A percentile compares a stretch with the other conserved stretches of the same genome.
Conservation (phyloP, 2,888 invertebrate species). For the Polymixis flavicincta region DNA sequence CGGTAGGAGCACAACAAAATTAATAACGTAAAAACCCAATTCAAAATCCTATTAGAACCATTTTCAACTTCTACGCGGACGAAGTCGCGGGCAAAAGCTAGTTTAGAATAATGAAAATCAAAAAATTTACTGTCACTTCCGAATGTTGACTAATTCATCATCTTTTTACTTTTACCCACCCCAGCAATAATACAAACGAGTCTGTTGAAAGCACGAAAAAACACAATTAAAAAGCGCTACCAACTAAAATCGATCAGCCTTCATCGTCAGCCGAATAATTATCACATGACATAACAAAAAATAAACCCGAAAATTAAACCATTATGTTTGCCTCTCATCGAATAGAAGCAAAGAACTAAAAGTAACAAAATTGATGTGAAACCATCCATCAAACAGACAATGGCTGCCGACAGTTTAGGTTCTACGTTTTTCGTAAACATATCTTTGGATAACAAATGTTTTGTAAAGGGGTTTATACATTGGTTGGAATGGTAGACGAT, state of each 20-base stretch:
- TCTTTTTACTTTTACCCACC: background rate
- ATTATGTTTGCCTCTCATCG: slow-evolving; percentile 35
- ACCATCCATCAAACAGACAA: slow-evolving; percentile 60
- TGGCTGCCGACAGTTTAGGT: slow-evolving; percentile 54
- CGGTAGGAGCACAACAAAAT: too few relatives aligned
- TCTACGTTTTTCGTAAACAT: slow-evolving; percentile 55
- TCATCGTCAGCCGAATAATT: slow-evolving; percentile 39
- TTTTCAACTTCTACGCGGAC: too few relatives aligned
- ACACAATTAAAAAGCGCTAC: slow-evolving; percentile 35
- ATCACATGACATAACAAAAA: slow-evolving; percentile 47
- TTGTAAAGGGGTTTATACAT: slow-evolving; percentile 28
- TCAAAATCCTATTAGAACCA: too few relatives aligned
- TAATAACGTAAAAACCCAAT: too few relatives aligned
- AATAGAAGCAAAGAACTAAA: slow-evolving; percentile 35
- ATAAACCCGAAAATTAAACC: slow-evolving; percentile 43
- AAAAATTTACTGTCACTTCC: too few relatives aligned
- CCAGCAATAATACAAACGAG: background rate
- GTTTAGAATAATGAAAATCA: too few relatives aligned
- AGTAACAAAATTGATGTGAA: slow-evolving; percentile 48
- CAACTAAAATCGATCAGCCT: slow-evolving; percentile 37
- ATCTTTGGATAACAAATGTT: slow-evolving; percentile 38
- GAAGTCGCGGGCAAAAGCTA: too few relatives aligned
- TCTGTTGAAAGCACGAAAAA: slow-evolving; percentile 22
- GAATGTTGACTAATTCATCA: too few relatives aligned
- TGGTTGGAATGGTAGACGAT: background rate